phyloP scores from a whole-genome alignment of 2,888 invertebrate genomes.

The Ditylenchus weischeri region DNA sequence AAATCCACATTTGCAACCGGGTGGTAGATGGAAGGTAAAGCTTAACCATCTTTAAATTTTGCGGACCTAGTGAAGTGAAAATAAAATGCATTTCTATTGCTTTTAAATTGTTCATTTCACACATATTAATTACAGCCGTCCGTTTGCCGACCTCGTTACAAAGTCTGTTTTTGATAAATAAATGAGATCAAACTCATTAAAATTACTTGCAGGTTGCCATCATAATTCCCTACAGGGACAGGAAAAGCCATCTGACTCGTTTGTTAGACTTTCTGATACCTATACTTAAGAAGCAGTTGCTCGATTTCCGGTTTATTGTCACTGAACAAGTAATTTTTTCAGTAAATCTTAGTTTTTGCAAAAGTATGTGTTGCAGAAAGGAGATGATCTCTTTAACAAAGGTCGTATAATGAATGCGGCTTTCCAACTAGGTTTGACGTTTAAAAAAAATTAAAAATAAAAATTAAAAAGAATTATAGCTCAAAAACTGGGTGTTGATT shows the following conservation, averaged over 20 bases:
- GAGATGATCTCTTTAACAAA: conserved; percentile 57
- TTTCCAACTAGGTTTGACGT: conserved; percentile 36
- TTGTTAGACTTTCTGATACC: conserved; percentile 58
- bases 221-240: conserved; percentile 59
- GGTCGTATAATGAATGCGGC: conserved; percentile 59
- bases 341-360: background rate
- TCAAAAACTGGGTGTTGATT: conserved; percentile 51
- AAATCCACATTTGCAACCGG: conserved; percentile 50
- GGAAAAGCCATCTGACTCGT: conserved; percentile 55
- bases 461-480: conserved; percentile 24
- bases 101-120: too few species aligned
- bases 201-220: conserved; percentile 52
- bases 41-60: too few species aligned
- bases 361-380: conserved; percentile 41
- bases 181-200: background rate
- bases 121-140: conserved; percentile 29
- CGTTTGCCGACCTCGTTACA: conserved; percentile 47
- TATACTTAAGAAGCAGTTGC: conserved; percentile 54
- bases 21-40: conserved; percentile 35
- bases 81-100: too few species aligned
- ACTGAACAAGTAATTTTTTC: conserved; percentile 53
- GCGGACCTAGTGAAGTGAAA: too few species aligned
- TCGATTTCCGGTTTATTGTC: conserved; percentile 59
- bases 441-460: too few species aligned
- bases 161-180: conserved; percentile 28